phyloP scores from a whole-genome alignment of 2,888 invertebrate genomes.

The Cephus nigrinus region DNA sequence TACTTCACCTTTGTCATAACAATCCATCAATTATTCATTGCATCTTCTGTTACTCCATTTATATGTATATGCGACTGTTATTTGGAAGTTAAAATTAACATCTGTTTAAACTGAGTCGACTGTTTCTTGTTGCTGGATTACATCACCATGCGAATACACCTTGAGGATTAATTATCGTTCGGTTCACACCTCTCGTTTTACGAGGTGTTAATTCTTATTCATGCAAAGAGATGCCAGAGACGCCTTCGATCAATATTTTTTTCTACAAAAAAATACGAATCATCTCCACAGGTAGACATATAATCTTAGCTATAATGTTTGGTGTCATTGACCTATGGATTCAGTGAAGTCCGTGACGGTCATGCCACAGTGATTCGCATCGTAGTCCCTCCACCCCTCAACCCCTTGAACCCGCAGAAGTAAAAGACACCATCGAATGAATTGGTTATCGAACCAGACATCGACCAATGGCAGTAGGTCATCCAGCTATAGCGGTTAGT shows the following conservation, averaged over 20 bases:
- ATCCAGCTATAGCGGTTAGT: neutral
- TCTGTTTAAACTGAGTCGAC: neutral
- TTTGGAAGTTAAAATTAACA: neutral
- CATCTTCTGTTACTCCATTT: neutral
- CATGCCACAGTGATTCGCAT: neutral
- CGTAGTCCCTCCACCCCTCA: neutral
- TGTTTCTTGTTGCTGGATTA: neutral
- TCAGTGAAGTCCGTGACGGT: neutral
- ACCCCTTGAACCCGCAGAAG: neutral
- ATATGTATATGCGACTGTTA: neutral
- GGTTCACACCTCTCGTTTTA: neutral
- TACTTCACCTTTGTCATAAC: constrained; percentile 7
- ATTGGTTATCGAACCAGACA: neutral
- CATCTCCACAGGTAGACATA: neutral
- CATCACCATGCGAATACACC: neutral
- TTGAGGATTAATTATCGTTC: neutral
- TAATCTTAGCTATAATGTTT: neutral
- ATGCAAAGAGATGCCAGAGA: neutral
- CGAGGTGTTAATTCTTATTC: neutral
- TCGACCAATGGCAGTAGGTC: neutral
- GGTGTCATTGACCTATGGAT: neutral
- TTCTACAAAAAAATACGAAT: neutral
- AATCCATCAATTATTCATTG: neutral
- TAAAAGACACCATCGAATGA: neutral
- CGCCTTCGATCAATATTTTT: neutral